A percentile compares a stretch with the other conserved stretches of the same genome.
Evolutionary conservation across 1,140 invertebrate genomes (phyloP).

Genomic region (Dendrolimus kikuchii): DNA sequence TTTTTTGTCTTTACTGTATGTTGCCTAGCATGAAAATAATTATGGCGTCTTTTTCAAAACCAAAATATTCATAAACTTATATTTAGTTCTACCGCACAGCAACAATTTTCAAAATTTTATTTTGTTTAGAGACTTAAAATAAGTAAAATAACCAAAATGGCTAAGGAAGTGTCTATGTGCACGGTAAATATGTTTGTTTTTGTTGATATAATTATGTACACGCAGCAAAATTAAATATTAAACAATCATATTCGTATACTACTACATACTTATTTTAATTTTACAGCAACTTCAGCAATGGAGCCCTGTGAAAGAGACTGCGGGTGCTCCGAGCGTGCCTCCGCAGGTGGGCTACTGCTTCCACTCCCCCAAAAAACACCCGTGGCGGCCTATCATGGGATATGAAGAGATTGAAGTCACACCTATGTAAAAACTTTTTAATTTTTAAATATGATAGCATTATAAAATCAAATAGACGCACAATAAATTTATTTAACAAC

Average conservation of each 20-base stretch:
- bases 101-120: conserved; percentile 15
- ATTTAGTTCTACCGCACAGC: conserved; percentile 4
- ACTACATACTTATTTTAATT: conserved; percentile 14
- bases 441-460: not conserved
- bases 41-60: no score
- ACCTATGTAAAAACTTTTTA: conserved; percentile 73
- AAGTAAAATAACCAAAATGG: conserved; percentile 36
- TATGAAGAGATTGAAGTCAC: conserved; percentile 82
- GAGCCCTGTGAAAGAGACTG: conserved; percentile 66
- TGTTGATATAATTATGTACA: no score
- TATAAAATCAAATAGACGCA: no score
- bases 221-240: no score
- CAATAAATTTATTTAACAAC: no score
- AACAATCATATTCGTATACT: conserved; percentile 2
- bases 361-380: conserved; percentile 77
- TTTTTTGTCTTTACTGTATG: no score
- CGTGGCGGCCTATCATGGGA: conserved; percentile 84
- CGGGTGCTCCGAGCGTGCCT: conserved; percentile 42
- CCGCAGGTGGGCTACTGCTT: conserved; percentile 65
- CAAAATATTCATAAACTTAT: not conserved
- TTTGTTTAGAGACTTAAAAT: conserved; percentile 10
- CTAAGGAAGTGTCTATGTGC: conserved; percentile 63
- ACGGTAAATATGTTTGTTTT: conserved; percentile 32
- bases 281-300: conserved; percentile 76
- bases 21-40: no score